Conservation (phyloP, 2,797 vertebrate species). For the Lithobates pipiens region DNA sequence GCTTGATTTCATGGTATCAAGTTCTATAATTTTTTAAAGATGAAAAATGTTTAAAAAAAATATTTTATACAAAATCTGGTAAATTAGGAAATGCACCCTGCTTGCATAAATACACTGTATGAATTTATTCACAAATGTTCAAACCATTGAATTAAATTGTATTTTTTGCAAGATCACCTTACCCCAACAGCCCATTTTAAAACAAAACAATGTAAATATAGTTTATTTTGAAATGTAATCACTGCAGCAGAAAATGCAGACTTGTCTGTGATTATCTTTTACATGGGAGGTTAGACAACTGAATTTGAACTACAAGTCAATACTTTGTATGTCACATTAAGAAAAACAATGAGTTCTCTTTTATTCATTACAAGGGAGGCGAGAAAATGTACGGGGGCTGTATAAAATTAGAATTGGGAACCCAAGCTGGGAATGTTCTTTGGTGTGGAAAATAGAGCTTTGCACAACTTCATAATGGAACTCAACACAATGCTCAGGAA, state of each 20-base stretch:
- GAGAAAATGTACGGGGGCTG: slow-evolving; percentile 53
- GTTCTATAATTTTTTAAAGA: neutral
- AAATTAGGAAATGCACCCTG: neutral
- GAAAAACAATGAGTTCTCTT: slow-evolving; percentile 62
- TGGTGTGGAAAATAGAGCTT: slow-evolving; percentile 57
- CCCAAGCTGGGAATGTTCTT: slow-evolving; percentile 50
- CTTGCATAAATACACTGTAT: neutral
- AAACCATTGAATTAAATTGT: slow-evolving; percentile 8
- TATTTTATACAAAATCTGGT: neutral
- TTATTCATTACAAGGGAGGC: slow-evolving; percentile 61
- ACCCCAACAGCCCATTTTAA: slow-evolving; percentile 20
- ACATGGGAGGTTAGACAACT: slow-evolving; percentile 61
- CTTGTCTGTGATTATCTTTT: slow-evolving; percentile 62
- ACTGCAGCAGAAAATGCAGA: slow-evolving; percentile 58
- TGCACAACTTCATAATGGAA: slow-evolving; percentile 50
- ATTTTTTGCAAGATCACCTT: slow-evolving; percentile 34
- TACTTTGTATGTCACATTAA: slow-evolving; percentile 61
- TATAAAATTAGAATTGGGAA: slow-evolving; percentile 53
- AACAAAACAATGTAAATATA: slow-evolving; percentile 39
- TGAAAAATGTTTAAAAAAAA: neutral
- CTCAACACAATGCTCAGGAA: neutral
- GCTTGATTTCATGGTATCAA: no score
- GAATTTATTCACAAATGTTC: slow-evolving; percentile 23
- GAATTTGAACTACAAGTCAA: slow-evolving; percentile 59
- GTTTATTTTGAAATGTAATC: slow-evolving; percentile 59